These are phyloP conservation scores for Vireo griseus DNA, from an alignment of 2,797 vertebrate genomes.

Conservation along the genomic window DNA sequence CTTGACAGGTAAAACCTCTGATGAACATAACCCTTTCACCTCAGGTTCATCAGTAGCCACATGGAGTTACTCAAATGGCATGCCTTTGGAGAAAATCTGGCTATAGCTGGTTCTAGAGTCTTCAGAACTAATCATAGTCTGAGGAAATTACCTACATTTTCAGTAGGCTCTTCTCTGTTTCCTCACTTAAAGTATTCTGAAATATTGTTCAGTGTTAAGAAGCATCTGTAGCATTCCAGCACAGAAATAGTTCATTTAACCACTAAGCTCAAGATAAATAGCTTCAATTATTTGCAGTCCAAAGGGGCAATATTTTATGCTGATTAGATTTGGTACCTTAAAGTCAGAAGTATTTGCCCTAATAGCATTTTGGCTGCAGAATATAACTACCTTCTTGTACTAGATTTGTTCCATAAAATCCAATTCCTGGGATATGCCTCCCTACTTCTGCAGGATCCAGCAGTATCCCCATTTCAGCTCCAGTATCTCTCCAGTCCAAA, in stretches of 20 bases:
- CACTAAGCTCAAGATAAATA: background rate
- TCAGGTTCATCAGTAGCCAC: background rate
- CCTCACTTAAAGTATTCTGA: background rate
- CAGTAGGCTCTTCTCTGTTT: background rate
- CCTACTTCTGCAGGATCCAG: background rate
- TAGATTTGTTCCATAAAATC: background rate
- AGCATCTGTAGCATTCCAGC: background rate
- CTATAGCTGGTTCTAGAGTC: background rate
- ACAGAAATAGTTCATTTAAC: background rate
- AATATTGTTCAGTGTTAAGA: background rate
- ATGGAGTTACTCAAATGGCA: background rate
- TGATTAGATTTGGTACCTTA: background rate
- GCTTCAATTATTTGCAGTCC: background rate
- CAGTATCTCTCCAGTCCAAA: background rate
- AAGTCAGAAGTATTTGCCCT: background rate
- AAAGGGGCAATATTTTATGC: background rate
- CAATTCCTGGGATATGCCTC: background rate
- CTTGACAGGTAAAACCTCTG: background rate
- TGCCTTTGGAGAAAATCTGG: background rate
- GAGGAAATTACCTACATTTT: background rate
- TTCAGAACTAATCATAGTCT: background rate
- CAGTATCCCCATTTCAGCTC: background rate
- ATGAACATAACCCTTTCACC: background rate
- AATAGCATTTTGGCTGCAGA: background rate
- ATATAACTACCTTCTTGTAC: background rate